Evolutionary conservation across 2,113 vertebrate species (phyloP).

Genomic region (Rhinolophus ferrumequinum): DNA sequence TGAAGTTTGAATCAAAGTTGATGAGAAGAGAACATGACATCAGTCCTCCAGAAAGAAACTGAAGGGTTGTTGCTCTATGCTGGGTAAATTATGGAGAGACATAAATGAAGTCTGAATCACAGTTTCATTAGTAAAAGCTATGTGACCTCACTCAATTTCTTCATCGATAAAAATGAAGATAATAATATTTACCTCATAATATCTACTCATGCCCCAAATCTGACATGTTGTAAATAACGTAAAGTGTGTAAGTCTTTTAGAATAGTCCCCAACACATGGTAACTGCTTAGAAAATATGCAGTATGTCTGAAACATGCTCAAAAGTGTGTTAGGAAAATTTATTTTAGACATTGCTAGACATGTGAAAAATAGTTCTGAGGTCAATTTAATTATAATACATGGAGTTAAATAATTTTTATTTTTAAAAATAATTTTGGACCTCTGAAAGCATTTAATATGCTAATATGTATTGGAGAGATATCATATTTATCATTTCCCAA

Average conservation of each 20-base stretch:
- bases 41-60: background rate
- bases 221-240: background rate
- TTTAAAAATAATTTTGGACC: background rate
- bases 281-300: background rate
- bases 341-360: background rate
- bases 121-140: background rate
- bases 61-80: background rate
- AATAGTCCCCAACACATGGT: background rate
- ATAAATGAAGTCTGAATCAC: slow-evolving; percentile 7
- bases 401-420: background rate
- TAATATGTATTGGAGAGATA: background rate
- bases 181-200: background rate
- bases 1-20: background rate
- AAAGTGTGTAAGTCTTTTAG: background rate
- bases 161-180: background rate
- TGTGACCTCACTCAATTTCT: background rate
- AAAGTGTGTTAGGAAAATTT: background rate
- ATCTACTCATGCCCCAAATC: background rate
- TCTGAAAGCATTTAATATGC: background rate
- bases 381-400: background rate
- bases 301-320: background rate
- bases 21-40: slow-evolving; percentile 26
- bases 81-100: background rate
- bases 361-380: background rate
- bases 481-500: background rate